Evolutionary conservation across 2,797 vertebrate species (phyloP), one percentile per base, ranked within the genome.

Genomic region (Poeciliopsis turneri): DNA sequence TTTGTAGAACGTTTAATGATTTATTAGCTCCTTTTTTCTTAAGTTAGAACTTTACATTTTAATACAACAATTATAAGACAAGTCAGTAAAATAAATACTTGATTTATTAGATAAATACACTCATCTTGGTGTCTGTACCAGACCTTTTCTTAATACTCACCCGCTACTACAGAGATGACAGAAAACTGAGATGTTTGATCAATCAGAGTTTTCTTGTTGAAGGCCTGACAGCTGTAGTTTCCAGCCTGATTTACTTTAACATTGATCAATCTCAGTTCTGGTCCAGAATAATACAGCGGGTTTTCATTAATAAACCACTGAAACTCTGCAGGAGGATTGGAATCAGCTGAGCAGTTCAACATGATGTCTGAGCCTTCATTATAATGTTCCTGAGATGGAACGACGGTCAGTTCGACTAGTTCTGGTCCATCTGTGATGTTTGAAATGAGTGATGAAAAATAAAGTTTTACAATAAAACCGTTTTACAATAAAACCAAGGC

Each of bases 221-320:
- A 81, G 30, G 90, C 87, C 81, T 11, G 76, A 78, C 94, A 93
- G 88, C 55, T 91, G 89, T 95, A 94, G 77, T 72, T 87, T 3
- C 92, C 93, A 76, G 83, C 91, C 1, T 91, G 79, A 76, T 0
- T 80, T 72, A 11, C 9, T 39, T 87, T 57, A 76, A 88, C 39
- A 69, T 90, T 82, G 0, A 5, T 33, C 66, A 94, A 78, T 25
- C 0, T 74, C 72, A 93, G 84, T 25, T 92, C 77, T 81, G 45
- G 61, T 74, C 74, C 87, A 15, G 41, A 72, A 30, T 45, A 1
- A 47, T 64, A 1, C 47, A 77, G n/a, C 41, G 0, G 0, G 1
- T 4, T 0, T 84, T 78, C 89, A 84, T 93, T 90, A 23, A 91
- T 9, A 78, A 85, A n/a, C 92, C 93, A 95, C 0, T 16, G 1